Evolutionary conservation across 2,797 vertebrate species (phyloP).

Genomic region (Cyprinodon diabolis): DNA sequence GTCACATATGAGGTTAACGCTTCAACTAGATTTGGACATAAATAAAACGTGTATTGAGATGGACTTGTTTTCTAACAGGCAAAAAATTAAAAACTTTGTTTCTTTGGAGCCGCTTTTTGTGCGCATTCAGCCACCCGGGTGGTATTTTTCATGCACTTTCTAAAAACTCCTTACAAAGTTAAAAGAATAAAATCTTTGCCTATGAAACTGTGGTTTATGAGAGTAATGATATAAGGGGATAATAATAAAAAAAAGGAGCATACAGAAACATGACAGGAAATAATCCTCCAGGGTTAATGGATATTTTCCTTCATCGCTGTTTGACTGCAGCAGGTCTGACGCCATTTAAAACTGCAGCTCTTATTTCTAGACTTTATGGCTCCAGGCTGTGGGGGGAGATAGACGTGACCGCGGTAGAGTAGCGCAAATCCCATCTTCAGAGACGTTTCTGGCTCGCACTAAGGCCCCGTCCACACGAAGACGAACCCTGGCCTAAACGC

Average conservation of each 20-base stretch:
- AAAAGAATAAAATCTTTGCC: not conserved
- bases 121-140: not conserved
- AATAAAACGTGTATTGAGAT: not conserved
- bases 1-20: not conserved
- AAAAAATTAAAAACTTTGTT: too few species aligned
- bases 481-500: too few species aligned
- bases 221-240: constrained; percentile 25
- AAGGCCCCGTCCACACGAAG: too few species aligned
- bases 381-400: constrained; percentile 46
- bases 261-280: constrained; percentile 36
- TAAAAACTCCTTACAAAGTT: constrained; percentile 3
- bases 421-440: constrained; percentile 37
- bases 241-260: constrained; percentile 17
- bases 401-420: constrained; percentile 37
- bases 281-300: constrained; percentile 45
- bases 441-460: constrained; percentile 42
- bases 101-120: constrained; percentile 10
- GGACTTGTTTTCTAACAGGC: too few species aligned
- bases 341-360: constrained; percentile 54
- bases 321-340: constrained; percentile 51
- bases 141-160: not conserved
- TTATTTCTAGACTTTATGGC: constrained; percentile 61
- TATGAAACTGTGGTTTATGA: constrained; percentile 22
- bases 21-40: not conserved
- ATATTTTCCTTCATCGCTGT: constrained; percentile 53